These are phyloP conservation scores for Acromyrmex charruanus DNA, from an alignment of 1,140 invertebrate genomes.

Conservation along the genomic window DNA sequence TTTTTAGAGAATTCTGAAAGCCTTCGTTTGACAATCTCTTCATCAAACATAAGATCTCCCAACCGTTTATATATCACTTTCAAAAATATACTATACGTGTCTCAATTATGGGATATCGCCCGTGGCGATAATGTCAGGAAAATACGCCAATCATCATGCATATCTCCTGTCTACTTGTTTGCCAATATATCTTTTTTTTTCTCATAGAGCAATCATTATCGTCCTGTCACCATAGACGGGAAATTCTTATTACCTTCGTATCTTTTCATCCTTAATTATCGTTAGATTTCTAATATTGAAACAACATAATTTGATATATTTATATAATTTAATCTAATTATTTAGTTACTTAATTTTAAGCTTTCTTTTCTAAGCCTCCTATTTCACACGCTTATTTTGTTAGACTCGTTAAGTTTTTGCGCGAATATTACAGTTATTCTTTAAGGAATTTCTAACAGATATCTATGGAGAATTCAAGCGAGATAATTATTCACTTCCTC, in stretches of 20 bases:
- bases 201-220: conserved; percentile 24
- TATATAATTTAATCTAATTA: background rate
- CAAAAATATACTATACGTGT: conserved; percentile 14
- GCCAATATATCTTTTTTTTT: conserved; percentile 34
- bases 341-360: background rate
- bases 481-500: conserved; percentile 24
- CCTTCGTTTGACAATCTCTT: background rate
- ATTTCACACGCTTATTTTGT: background rate
- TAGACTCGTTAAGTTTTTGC: background rate
- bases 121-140: conserved; percentile 6
- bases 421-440: background rate
- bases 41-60: background rate
- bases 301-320: background rate
- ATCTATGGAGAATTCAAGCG: background rate
- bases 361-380: background rate
- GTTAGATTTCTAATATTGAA: background rate
- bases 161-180: conserved; percentile 32
- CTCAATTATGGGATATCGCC: conserved; percentile 20
- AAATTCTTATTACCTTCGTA: conserved; percentile 24
- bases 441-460: conserved; percentile 2
- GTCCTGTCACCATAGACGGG: background rate
- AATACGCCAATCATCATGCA: conserved; percentile 12
- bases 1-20: background rate
- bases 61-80: background rate
- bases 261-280: background rate